A percentile compares a stretch with the other conserved stretches of the same genome.
Conservation (phyloP, 2,888 invertebrate species). For the Ganaspis brasiliensis region DNA sequence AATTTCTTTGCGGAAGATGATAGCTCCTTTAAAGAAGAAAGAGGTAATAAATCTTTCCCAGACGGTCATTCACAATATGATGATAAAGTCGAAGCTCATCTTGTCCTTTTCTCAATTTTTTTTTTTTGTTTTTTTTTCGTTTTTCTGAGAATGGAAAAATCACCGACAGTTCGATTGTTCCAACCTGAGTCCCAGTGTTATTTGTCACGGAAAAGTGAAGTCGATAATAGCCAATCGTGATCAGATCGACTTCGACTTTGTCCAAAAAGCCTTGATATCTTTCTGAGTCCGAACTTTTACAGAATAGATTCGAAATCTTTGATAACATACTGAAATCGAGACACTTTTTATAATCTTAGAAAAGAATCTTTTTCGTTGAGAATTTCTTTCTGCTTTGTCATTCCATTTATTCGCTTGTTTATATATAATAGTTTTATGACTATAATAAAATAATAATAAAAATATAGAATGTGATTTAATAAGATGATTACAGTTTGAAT, state of each 20-base stretch:
- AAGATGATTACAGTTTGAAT: too few relatives aligned
- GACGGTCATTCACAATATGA: constrained; percentile 33
- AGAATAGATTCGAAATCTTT: constrained; percentile 30
- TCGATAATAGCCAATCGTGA: constrained; percentile 7
- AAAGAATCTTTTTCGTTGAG: neutral
- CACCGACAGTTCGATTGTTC: constrained; percentile 10
- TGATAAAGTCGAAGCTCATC: constrained; percentile 10
- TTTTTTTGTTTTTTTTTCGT: neutral
- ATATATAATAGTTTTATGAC: too few relatives aligned
- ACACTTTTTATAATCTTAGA: neutral
- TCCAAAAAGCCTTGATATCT: neutral
- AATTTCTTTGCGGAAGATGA: constrained; percentile 16
- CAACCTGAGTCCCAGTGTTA: constrained; percentile 3
- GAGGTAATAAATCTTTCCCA: constrained; percentile 21
- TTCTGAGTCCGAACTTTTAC: constrained; percentile 8
- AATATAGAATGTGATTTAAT: neutral
- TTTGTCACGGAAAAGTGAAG: constrained; percentile 25
- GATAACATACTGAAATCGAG: neutral
- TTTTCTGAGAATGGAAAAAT: neutral
- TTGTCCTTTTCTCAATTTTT: constrained; percentile 23
- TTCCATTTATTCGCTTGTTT: too few relatives aligned
- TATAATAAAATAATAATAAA: neutral
- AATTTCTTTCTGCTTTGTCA: neutral
- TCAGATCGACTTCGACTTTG: constrained; percentile 21
- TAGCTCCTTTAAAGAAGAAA: constrained; percentile 5